Base-by-base conservation (phyloP, 2,797 vertebrate genomes). In the Xiphorhynchus erythropygius region DNA sequence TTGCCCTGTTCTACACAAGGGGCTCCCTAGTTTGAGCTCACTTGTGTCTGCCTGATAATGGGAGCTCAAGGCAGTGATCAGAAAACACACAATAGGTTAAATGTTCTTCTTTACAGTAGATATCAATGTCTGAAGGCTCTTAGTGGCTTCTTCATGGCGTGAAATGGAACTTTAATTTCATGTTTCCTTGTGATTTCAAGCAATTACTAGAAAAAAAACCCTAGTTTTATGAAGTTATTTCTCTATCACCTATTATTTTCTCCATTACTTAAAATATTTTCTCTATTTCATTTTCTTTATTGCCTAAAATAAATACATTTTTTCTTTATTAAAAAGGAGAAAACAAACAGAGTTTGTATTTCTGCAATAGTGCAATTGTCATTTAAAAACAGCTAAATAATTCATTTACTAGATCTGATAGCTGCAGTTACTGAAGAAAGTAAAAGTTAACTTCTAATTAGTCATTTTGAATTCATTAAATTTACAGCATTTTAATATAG, bases 131-230 rank as follows among this genome's bases (percentile, higher is more conserved):
- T 80, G 33, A 87, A 50, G 25, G 15, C 21, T 73, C 25, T 65
- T 35, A 24, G 10, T 39, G 22, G 17, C 49, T 57, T 47, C 56
- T 25, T 10, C 5, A 9, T 11, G 9, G 2, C 9, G 24, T 10
- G n/a, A 84, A 84, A 60, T 69, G 10, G 13, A 28, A 87, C 41
- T 50, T 37, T 10, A 75, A 21, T 76, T 56, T 56, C 7, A 25
- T 37, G 27, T 37, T 62, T 87, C 37, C 39, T 49, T 53, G 13
- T 21, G 18, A 4, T 24, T 78, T 41, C 67, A 32, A 57, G 23
- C 13, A 46, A 74, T 59, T 46, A 2, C 3, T 32, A 9, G 35
- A 9, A 32, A 56, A 30, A 12, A 41, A 9, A 1, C 1, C 1
- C 1, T 15, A 10, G 12, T 53, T 87, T 84, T 22, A 9, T 42